Percentiles rank a stretch among this genome's conserved stretches.
Evolutionary conservation across 2,888 invertebrate species (phyloP).

Genomic region (Formica aserva): DNA sequence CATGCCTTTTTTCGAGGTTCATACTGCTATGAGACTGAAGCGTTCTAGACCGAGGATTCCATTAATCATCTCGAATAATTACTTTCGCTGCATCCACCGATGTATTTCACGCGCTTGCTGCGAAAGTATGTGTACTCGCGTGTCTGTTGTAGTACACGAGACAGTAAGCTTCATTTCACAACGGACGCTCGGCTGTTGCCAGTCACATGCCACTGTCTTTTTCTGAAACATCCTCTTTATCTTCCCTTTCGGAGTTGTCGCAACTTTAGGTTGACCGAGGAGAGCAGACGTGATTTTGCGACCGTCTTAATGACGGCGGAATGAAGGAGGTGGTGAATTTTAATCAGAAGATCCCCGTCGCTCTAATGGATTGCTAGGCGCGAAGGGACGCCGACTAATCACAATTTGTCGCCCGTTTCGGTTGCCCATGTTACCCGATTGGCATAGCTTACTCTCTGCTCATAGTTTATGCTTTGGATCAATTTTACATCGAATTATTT

Average conservation of each 20-base stretch:
- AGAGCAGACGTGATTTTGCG: constrained; percentile 49
- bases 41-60: constrained; percentile 65
- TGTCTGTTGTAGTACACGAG: background rate
- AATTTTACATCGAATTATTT: constrained; percentile 26
- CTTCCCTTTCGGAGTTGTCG: constrained; percentile 23
- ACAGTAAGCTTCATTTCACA: constrained; percentile 39
- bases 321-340: constrained; percentile 75
- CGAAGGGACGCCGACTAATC: constrained; percentile 76
- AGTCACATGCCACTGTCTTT: constrained; percentile 30
- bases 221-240: constrained; percentile 20
- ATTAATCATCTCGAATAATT: constrained; percentile 80
- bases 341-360: constrained; percentile 78
- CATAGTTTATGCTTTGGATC: constrained; percentile 13
- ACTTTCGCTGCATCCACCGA: constrained; percentile 73
- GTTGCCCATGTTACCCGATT: constrained; percentile 24
- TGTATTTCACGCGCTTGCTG: constrained; percentile 24
- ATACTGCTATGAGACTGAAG: background rate
- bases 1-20: background rate
- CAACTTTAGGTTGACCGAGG: constrained; percentile 27
- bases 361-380: constrained; percentile 82
- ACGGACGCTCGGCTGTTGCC: constrained; percentile 14
- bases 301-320: constrained; percentile 51
- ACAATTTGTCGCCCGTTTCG: constrained; percentile 79
- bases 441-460: constrained; percentile 25
- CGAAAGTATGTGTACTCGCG: background rate